A percentile compares a stretch with the other conserved stretches of the same genome.
Evolutionary conservation across 2,113 vertebrate species (phyloP).

Genomic region (Tursiops truncatus): DNA sequence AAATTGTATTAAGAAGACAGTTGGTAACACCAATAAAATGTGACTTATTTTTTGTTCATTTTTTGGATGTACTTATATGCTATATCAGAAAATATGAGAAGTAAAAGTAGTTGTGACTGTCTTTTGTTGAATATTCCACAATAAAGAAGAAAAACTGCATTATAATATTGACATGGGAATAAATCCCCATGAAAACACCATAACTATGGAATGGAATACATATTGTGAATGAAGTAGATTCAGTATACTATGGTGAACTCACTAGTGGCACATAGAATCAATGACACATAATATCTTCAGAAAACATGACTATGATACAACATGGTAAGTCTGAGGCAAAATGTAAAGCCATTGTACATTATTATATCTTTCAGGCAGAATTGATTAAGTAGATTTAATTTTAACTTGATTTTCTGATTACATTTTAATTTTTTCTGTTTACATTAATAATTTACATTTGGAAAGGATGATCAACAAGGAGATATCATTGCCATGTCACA

Average conservation of each 20-base stretch:
- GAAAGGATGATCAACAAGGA: background rate
- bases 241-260: background rate
- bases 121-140: background rate
- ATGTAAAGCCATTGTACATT: background rate
- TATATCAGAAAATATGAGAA: background rate
- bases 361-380: conserved; percentile 42
- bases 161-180: background rate
- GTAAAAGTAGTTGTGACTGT: background rate
- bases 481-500: background rate
- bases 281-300: background rate
- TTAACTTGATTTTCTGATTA: conserved; percentile 26
- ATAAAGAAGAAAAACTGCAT: background rate
- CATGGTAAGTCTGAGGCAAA: background rate
- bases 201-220: background rate
- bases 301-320: background rate
- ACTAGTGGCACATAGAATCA: background rate
- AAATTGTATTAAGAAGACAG: background rate
- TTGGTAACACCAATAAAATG: background rate
- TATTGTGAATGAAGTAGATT: background rate
- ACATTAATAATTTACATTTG: background rate
- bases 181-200: background rate
- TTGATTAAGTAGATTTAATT: conserved; percentile 23
- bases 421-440: conserved; percentile 29
- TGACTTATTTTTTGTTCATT: background rate
- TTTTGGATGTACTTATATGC: background rate